phyloP scores from a whole-genome alignment of 2,888 invertebrate species.

The Adelphocoris suturalis region DNA sequence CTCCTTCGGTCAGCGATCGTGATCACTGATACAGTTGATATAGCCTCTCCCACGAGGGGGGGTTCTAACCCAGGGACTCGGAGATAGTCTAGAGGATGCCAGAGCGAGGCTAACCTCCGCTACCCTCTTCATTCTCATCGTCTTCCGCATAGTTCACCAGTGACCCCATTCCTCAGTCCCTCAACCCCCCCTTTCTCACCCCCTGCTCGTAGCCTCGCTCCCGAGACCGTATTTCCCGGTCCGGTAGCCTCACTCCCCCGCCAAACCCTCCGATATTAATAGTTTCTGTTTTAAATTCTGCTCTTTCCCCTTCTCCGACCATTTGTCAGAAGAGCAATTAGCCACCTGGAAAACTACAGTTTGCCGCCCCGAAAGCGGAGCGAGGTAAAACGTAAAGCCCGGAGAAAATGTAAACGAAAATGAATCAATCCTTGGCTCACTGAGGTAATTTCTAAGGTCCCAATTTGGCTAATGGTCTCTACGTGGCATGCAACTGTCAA shows the following conservation, averaged over 20 bases:
- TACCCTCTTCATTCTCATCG: constrained; percentile 35
- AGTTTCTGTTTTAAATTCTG: constrained; percentile 62
- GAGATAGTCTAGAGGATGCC: constrained; percentile 39
- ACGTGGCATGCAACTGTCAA: constrained; percentile 3
- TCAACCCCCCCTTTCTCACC: not conserved
- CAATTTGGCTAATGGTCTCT: constrained; percentile 36
- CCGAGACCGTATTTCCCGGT: constrained; percentile 39
- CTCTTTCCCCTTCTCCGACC: constrained; percentile 44
- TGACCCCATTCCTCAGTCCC: constrained; percentile 57
- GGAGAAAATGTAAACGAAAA: not conserved
- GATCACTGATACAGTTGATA: not conserved
- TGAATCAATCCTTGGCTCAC: constrained; percentile 37
- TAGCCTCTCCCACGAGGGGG: not conserved
- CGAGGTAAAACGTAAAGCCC: constrained; percentile 19
- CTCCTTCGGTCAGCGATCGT: not conserved
- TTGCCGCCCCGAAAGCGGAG: not conserved
- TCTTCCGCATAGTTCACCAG: constrained; percentile 54
- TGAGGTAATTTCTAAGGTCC: constrained; percentile 24
- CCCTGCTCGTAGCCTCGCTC: not conserved
- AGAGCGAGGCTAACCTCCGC: constrained; percentile 30
- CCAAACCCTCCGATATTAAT: constrained; percentile 38
- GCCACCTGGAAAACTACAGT: constrained; percentile 43
- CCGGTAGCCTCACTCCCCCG: not conserved
- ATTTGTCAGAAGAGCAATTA: constrained; percentile 40
- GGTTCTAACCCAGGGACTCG: not conserved